These are phyloP conservation scores for Saguinus midas DNA, from an alignment of 2,113 vertebrate species.

Conservation along the genomic window DNA sequence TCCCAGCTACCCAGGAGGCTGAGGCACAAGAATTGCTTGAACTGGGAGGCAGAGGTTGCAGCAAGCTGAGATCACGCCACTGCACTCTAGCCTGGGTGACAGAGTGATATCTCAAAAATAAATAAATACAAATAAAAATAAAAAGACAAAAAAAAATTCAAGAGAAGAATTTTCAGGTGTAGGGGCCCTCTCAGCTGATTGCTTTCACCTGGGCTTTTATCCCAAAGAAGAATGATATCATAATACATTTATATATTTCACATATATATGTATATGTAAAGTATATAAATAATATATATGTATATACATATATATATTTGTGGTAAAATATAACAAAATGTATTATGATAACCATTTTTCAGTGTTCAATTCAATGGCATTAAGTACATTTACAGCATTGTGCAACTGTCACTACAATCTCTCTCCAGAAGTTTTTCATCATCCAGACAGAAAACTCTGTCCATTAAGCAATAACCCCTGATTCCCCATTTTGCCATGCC, in stretches of 20 bases:
- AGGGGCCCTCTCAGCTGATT: neutral
- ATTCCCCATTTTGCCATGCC: accelerated
- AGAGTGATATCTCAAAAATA: too few relatives aligned
- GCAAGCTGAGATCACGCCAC: too few relatives aligned
- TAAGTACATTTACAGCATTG: neutral
- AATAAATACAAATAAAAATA: neutral
- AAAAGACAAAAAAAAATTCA: conserved; percentile 14
- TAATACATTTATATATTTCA: neutral
- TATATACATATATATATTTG: neutral
- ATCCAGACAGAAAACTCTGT: neutral
- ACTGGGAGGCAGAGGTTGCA: too few relatives aligned
- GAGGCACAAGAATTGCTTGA: too few relatives aligned
- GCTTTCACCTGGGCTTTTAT: neutral
- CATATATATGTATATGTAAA: too few relatives aligned
- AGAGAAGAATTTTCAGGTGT: neutral
- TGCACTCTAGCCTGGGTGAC: too few relatives aligned
- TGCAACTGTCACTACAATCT: neutral
- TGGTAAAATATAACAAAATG: neutral
- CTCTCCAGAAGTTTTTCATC: neutral
- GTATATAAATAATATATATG: too few relatives aligned
- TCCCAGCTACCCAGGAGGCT: too few relatives aligned
- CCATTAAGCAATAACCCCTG: neutral
- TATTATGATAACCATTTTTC: neutral
- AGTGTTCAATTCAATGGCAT: neutral
- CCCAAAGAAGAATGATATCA: neutral